These are phyloP conservation scores for Tachysurus fulvidraco DNA, from an alignment of 2,113 vertebrate species.

Conservation along the genomic window DNA sequence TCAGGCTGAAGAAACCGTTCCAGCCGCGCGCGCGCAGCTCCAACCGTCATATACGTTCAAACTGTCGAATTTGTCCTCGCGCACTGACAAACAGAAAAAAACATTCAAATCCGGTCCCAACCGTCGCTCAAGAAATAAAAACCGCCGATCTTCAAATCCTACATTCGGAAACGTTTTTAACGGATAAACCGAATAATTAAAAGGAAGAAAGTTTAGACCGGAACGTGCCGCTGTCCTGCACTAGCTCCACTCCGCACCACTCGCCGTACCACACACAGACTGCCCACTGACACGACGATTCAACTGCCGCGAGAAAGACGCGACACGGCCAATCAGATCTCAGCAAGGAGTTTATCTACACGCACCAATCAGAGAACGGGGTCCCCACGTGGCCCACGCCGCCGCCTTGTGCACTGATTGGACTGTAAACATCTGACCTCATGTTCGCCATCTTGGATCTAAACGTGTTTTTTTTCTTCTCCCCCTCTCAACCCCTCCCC, in stretches of 20 bases:
- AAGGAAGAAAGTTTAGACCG: constrained; percentile 45
- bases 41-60: neutral
- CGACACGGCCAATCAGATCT: constrained; percentile 72
- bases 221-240: constrained; percentile 55
- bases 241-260: constrained; percentile 60
- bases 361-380: constrained; percentile 67
- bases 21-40: constrained; percentile 20
- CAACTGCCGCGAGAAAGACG: constrained; percentile 78
- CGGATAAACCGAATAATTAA: neutral
- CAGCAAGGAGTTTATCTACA: constrained; percentile 58
- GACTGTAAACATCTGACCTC: constrained; percentile 69
- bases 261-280: constrained; percentile 85
- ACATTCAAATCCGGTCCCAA: neutral
- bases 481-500: neutral
- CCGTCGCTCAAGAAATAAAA: neutral
- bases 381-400: constrained; percentile 78
- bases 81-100: neutral
- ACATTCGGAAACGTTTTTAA: neutral
- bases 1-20: neutral
- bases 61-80: neutral
- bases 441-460: constrained; percentile 85
- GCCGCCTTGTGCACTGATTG: constrained; percentile 66
- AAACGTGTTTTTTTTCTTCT: constrained; percentile 61
- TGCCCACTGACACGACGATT: constrained; percentile 80
- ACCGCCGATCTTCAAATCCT: neutral